Conservation (phyloP, 2,113 vertebrate genomes). For the Urocitellus parryii region DNA sequence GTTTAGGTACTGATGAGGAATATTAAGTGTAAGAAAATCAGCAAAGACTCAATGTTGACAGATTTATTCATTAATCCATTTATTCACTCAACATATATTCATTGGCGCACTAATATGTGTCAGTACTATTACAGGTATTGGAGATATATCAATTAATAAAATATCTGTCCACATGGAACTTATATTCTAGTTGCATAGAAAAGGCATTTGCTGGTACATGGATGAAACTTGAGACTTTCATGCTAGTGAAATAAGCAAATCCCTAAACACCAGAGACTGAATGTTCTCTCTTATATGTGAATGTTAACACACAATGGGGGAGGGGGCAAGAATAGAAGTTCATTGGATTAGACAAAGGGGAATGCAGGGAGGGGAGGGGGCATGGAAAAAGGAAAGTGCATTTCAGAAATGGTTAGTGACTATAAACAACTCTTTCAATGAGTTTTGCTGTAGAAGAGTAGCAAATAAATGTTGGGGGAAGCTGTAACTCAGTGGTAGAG, state of each 20-base stretch:
- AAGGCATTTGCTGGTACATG: not conserved
- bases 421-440: not conserved
- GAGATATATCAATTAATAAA: not conserved
- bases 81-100: not conserved
- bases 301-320: no score
- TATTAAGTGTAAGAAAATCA: constrained; percentile 28
- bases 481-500: not conserved
- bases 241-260: no score
- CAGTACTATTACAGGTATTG: not conserved
- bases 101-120: not conserved
- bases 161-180: not conserved
- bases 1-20: constrained; percentile 7
- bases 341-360: no score
- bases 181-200: not conserved
- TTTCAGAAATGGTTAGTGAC: not conserved
- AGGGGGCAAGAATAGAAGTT: no score
- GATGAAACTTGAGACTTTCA: no score
- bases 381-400: no score
- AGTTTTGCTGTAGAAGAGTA: not conserved
- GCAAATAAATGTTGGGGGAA: not conserved
- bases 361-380: no score
- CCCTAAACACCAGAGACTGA: no score
- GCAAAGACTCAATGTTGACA: not conserved
- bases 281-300: no score
- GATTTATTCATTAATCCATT: not conserved